Base-by-base conservation (phyloP, 2,888 invertebrate species). In the Drosophila mulleri region DNA sequence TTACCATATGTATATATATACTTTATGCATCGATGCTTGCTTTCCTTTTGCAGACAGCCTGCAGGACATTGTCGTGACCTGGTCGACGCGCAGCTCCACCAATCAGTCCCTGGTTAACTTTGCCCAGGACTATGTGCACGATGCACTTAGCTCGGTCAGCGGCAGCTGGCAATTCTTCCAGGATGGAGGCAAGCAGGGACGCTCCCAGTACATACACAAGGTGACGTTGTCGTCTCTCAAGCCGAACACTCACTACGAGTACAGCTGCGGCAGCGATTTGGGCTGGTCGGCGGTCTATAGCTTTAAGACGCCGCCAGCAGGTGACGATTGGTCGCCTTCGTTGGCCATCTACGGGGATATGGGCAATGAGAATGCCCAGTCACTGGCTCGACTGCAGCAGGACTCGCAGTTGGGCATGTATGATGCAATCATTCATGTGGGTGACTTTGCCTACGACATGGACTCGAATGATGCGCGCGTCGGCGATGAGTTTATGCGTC, bases 361-460 rank as follows among this genome's bases (percentile, higher is more conserved):
- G 96, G 99, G 99, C 32, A 97, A 97, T 91, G 96, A 95, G 84
- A 98, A 98, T 93, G 98, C 98, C 0, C 94, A 95, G 93, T 97
- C 98, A 0, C 93, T 99, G 69, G 95, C 96, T 0, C 94, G 97
- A 69, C 93, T 99, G 4, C 98, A 98, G 93, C 94, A 96, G 88
- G 98, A 98, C 89, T 94, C 96, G 0, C 96, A 97, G 90, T 94
- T 94, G 35, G 96, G 95, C 12, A 93, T 96, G 92, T 98, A 97
- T 92, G 98, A 98, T 94, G 95, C 97, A 57, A 95, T 98, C 58
- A 94, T 98, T 61, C 98, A 98, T 93, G 97, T 98, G 57, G 98
- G 98, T 0, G 98, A 98, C 94, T 98, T 98, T 93, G 98, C 98
- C 0, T 98, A 98, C 93, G 97, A 98, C 93, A 97, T 98, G 97